These are phyloP conservation scores for Encarsia formosa DNA, from an alignment of 2,888 invertebrate species.

Conservation along the genomic window DNA sequence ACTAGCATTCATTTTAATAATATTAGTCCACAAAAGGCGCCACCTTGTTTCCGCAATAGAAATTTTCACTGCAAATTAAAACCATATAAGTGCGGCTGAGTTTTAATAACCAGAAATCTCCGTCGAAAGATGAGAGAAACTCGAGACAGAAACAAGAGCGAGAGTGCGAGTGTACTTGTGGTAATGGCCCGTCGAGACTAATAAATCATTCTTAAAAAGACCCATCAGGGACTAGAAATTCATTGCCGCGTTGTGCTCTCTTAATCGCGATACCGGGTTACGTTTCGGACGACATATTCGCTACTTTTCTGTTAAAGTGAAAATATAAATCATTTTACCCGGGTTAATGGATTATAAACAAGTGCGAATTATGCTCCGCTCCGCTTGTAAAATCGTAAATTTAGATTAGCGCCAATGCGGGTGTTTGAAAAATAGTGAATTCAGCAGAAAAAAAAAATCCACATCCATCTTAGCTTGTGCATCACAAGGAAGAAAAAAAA, in stretches of 20 bases:
- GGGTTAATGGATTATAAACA: too few relatives aligned
- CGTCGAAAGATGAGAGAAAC: slow-evolving; percentile 19
- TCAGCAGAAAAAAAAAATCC: too few relatives aligned
- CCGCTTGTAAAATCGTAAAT: too few relatives aligned
- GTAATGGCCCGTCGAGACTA: background rate
- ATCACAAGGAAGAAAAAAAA: background rate
- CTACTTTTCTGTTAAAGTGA: too few relatives aligned
- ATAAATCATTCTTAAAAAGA: slow-evolving; percentile 16
- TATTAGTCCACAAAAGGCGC: too few relatives aligned
- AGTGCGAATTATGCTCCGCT: too few relatives aligned
- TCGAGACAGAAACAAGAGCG: slow-evolving; percentile 9
- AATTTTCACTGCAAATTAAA: background rate
- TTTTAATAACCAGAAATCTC: background rate
- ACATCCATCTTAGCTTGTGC: too few relatives aligned
- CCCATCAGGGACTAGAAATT: slow-evolving; percentile 6
- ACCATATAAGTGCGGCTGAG: background rate
- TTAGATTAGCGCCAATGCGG: too few relatives aligned
- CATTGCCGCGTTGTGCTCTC: slow-evolving; percentile 8
- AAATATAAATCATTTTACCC: too few relatives aligned
- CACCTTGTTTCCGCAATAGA: too few relatives aligned
- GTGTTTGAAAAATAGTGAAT: too few relatives aligned
- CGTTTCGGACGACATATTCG: background rate
- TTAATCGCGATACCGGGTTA: background rate
- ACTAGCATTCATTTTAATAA: too few relatives aligned
- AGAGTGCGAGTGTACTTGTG: slow-evolving; percentile 8